Evolutionary conservation across 2,888 invertebrate genomes (phyloP).

Genomic region (Lissonota sp.): DNA sequence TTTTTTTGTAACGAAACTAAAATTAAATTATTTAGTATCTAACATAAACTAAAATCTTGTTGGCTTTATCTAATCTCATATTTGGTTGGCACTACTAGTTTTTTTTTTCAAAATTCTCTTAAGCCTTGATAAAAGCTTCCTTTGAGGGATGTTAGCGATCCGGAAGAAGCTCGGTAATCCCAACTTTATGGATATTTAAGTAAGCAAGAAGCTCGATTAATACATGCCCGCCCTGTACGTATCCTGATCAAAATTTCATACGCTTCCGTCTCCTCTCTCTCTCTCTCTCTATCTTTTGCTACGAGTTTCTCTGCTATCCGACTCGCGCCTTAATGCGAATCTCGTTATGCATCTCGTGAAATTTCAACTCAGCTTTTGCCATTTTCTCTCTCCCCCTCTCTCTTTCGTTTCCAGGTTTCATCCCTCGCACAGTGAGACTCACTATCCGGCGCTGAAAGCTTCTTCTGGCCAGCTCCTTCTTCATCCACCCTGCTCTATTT

Average conservation of each 20-base stretch:
- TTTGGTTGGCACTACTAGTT: no score
- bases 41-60: no score
- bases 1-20: no score
- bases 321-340: conserved; percentile 77
- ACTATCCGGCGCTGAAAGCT: no score
- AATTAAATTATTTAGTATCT: no score
- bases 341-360: conserved; percentile 73
- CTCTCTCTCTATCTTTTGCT: conserved; percentile 31
- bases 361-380: conserved; percentile 53
- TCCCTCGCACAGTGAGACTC: not conserved
- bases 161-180: conserved; percentile 29
- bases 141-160: conserved; percentile 18
- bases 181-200: conserved; percentile 24
- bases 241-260: conserved; percentile 76
- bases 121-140: conserved; percentile 10
- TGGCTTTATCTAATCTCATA: no score
- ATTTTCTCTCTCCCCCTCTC: conserved; percentile 8
- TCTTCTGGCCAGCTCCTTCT: conserved; percentile 14
- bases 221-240: conserved; percentile 38
- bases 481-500: conserved; percentile 3
- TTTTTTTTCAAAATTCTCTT: not conserved
- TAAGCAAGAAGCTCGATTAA: conserved; percentile 11
- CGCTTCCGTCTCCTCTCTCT: conserved; percentile 27
- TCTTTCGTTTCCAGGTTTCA: conserved; percentile 20
- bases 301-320: conserved; percentile 64